These are phyloP conservation scores for Edolisoma coerulescens DNA, from an alignment of 2,113 vertebrate species.

Conservation along the genomic window DNA sequence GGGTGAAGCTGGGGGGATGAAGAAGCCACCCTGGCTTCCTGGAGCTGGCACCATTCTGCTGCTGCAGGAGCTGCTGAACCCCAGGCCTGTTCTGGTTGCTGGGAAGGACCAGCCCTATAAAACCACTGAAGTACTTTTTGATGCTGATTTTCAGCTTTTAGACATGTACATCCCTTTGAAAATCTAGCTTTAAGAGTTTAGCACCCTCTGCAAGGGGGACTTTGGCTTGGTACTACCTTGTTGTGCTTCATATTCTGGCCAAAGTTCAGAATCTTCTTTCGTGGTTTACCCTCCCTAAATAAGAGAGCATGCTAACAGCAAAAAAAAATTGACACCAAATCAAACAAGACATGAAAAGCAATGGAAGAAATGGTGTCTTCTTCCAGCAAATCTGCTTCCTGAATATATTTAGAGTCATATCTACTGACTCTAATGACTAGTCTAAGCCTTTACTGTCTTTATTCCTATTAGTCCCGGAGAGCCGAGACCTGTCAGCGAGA, in stretches of 20 bases:
- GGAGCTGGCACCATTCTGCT: background rate
- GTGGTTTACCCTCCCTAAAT: background rate
- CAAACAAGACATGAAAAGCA: background rate
- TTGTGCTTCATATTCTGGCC: background rate
- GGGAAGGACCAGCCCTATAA: background rate
- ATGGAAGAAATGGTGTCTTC: background rate
- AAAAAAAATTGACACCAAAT: background rate
- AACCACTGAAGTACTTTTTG: background rate
- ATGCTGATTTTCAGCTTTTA: background rate
- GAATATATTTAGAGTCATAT: slow-evolving; percentile 14
- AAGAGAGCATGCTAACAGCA: background rate
- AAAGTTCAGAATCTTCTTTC: background rate
- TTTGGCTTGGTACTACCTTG: background rate
- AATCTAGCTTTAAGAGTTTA: background rate
- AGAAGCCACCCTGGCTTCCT: background rate
- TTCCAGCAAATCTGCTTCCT: background rate
- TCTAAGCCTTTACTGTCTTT: slow-evolving; percentile 15
- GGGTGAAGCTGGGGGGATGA: background rate
- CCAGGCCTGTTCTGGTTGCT: background rate
- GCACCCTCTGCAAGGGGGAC: background rate
- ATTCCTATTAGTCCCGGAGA: background rate
- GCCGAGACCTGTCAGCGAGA: background rate
- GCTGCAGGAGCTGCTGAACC: background rate
- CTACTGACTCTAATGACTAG: background rate
- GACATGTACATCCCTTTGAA: background rate